These are phyloP conservation scores for Oreochromis tanganicae DNA, from an alignment of 2,113 vertebrate species.

Conservation along the genomic window DNA sequence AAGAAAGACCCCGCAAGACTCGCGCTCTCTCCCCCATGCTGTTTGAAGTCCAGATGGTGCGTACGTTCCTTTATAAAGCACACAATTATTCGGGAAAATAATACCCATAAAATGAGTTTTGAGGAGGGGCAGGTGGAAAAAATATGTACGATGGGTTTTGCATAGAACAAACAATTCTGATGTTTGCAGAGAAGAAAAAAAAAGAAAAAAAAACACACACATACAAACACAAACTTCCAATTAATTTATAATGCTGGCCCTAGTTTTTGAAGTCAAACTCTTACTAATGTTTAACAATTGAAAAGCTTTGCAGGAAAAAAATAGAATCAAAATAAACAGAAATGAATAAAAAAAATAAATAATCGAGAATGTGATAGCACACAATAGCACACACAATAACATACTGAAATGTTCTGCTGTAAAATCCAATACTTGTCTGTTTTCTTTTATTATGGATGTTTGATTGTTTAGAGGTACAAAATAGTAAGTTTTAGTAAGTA, in stretches of 20 bases:
- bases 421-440: neutral
- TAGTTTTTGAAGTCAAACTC: conserved; percentile 19
- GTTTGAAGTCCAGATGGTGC: conserved; percentile 66
- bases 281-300: neutral
- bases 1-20: conserved; percentile 53
- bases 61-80: conserved; percentile 31
- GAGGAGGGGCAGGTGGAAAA: conserved; percentile 6
- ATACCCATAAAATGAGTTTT: conserved; percentile 29
- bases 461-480: neutral
- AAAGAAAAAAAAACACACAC: neutral
- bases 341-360: neutral
- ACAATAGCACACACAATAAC: neutral
- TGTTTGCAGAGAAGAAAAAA: neutral
- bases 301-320: neutral
- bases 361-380: neutral
- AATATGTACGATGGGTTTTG: conserved; percentile 21
- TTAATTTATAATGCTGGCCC: conserved; percentile 29
- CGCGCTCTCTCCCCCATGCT: conserved; percentile 43
- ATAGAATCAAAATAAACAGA: neutral
- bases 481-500: neutral
- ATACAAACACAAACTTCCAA: neutral
- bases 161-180: conserved; percentile 30
- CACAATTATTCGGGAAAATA: conserved; percentile 39
- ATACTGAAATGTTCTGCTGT: neutral
- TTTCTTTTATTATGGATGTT: neutral